These are phyloP conservation scores for Piscicola geometra DNA, from an alignment of 2,888 invertebrate species.

Conservation along the genomic window DNA sequence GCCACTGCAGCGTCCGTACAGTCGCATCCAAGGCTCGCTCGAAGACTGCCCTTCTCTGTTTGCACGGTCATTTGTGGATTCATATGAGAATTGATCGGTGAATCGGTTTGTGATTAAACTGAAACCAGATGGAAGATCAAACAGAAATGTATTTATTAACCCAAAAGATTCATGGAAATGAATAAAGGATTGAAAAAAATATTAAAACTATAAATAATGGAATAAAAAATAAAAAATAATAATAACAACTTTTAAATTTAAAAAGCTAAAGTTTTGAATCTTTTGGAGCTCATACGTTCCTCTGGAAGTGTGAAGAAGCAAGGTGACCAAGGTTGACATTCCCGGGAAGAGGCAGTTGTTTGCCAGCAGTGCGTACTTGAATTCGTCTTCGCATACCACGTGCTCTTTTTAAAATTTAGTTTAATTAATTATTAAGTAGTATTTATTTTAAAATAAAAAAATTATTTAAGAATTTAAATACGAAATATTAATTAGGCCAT, in stretches of 20 bases:
- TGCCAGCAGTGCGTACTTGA: constrained; percentile 92
- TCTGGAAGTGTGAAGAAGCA: constrained; percentile 88
- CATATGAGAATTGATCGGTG: background rate
- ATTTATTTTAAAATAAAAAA: no score
- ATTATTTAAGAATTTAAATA: no score
- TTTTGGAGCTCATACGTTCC: constrained; percentile 80
- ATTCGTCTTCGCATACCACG: constrained; percentile 97
- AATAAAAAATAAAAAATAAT: background rate
- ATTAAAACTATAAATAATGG: background rate
- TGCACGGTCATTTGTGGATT: constrained; percentile 40
- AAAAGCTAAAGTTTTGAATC: no score
- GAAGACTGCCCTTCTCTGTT: constrained; percentile 86
- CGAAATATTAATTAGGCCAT: no score
- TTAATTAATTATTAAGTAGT: no score
- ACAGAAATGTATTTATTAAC: no score
- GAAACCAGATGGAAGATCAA: no score
- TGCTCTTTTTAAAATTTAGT: constrained; percentile 71
- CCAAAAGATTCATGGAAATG: no score
- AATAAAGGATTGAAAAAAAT: no score
- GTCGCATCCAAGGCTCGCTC: constrained; percentile 92
- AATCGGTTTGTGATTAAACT: background rate
- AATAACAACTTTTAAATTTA: no score
- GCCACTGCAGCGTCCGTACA: constrained; percentile 97
- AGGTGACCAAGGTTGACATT: constrained; percentile 89
- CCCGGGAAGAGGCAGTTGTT: constrained; percentile 98